Base-by-base conservation (phyloP, 2,113 vertebrate species). In the Serinus canaria region DNA sequence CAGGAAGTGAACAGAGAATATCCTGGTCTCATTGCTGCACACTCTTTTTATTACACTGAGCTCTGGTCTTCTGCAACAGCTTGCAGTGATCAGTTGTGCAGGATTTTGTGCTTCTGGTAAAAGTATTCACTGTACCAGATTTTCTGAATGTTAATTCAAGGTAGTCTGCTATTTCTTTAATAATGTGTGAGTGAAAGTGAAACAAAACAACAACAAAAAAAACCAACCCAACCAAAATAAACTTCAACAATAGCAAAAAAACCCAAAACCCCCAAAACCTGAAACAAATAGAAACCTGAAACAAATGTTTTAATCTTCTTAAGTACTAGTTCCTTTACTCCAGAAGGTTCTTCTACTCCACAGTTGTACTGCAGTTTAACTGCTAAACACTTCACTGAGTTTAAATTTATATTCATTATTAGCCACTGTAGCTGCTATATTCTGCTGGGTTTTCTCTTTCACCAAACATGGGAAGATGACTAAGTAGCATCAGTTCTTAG, bases 391-490 rank as follows among this genome's bases (percentile, higher is more conserved):
- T 70, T 59, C 19, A 0, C 23, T 55, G 64, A 53, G n/a, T 89
- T 92, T 89, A 43, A 90, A 77, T 93, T 93, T 90, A 56, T 83
- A 77, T 88, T 90, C 75, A 66, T 76, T 86, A 63, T 90, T 89
- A 63, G 43, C 41, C 43, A 90, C 52, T 88, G 17, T 50, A 90
- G 44, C 67, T 82, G 4, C 66, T 69, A 5, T 59, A 53, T 77
- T 90, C 46, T 70, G 7, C 53, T 59, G 60, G 23, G 28, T 62
- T 83, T 92, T 92, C 52, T 89, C 35, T 94, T 85, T 86, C 41
- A 90, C 27, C 39, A 66, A 81, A 89, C 80, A 78, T 35, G 64
- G 56, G 80, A 93, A 95, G 23, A 35, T 94, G 83, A 77, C 25
- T 79, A 89, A 88, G 50, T 89, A 92, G 16, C 37, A 74, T 12